phyloP scores from a whole-genome alignment of 1,140 invertebrate species.

The Lucilia sericata region DNA sequence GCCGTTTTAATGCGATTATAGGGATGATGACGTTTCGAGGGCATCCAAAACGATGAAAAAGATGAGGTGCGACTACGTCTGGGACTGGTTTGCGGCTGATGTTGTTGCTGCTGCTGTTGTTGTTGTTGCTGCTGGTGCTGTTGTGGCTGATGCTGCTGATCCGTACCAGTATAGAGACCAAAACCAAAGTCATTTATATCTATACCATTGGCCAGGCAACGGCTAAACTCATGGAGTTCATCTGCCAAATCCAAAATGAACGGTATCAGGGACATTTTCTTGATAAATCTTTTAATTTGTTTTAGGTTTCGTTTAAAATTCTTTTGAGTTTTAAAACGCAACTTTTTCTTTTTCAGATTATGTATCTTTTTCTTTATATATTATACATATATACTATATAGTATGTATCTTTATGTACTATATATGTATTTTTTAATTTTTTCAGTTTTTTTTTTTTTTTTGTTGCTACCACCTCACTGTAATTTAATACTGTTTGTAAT shows the following conservation, averaged over 20 bases:
- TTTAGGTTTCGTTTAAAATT: background rate
- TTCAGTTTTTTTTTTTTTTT: conserved; percentile 7
- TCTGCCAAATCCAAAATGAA: conserved; percentile 66
- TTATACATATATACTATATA: background rate
- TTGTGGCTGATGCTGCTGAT: conserved; percentile 49
- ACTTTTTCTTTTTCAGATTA: background rate
- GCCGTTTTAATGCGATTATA: conserved; percentile 59
- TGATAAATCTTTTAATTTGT: background rate
- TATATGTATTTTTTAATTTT: background rate
- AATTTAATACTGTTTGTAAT: conserved; percentile 15
- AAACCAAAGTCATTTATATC: conserved; percentile 60
- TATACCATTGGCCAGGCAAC: conserved; percentile 56
- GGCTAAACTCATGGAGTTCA: conserved; percentile 62
- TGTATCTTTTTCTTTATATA: background rate
- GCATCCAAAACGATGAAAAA: conserved; percentile 56
- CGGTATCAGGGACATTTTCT: conserved; percentile 62
- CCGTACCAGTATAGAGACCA: conserved; percentile 62
- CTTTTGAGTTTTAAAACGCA: background rate
- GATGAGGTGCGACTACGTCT: conserved; percentile 50
- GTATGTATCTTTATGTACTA: too few relatives aligned
- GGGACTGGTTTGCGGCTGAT: conserved; percentile 51
- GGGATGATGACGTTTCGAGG: conserved; percentile 61
- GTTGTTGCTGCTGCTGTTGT: conserved; percentile 49
- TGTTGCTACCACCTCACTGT: background rate
- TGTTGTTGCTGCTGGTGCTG: conserved; percentile 49